Base-by-base conservation (phyloP, 2,113 vertebrate species). In the Silurus meridionalis region DNA sequence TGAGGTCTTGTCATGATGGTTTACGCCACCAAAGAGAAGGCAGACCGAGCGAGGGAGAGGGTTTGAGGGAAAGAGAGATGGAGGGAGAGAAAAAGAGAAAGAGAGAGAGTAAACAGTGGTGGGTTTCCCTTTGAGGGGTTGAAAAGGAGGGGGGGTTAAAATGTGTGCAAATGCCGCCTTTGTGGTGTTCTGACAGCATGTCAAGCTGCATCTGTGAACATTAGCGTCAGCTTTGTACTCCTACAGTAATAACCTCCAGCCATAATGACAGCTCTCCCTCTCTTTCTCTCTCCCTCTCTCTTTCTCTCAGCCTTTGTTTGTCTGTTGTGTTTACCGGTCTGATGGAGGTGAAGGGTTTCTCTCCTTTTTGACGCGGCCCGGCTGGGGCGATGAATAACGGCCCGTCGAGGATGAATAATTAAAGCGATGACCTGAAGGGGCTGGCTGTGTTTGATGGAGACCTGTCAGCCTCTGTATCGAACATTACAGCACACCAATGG, bases 371-470 rank as follows among this genome's bases (percentile, higher is more conserved):
- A 48, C 11, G 60, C 67, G 75, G 63, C 19, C 10, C 75, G 52
- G 78, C 46, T 15, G 69, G 74, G 63, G 57, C 55, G 53, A 15
- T 80, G 90, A 87, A 83, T 80, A 89, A 83, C 90, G 88, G 90
- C 86, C 84, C 85, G 89, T 87, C 85, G 86, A 92, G 91, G 90
- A 93, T 93, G 85, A 94, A 94, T 93, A 93, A 93, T 93, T 93
- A 89, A 92, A 88, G 83, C 14, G 50, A 80, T 90, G 89, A 88
- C 80, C 85, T 67, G 84, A 21, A 53, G 72, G 81, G 87, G 87
- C 66, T 52, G 87, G 84, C 89, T 80, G 77, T 3, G 80, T 86
- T 87, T 86, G 90, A 90, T 88, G 78, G 82, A 91, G 85, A 82
- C 82, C 90, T 92, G 92, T 88, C 92, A 89, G 81, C 82, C 89